phyloP scores from a whole-genome alignment of 2,113 vertebrate genomes.

The Eolophus roseicapilla region DNA sequence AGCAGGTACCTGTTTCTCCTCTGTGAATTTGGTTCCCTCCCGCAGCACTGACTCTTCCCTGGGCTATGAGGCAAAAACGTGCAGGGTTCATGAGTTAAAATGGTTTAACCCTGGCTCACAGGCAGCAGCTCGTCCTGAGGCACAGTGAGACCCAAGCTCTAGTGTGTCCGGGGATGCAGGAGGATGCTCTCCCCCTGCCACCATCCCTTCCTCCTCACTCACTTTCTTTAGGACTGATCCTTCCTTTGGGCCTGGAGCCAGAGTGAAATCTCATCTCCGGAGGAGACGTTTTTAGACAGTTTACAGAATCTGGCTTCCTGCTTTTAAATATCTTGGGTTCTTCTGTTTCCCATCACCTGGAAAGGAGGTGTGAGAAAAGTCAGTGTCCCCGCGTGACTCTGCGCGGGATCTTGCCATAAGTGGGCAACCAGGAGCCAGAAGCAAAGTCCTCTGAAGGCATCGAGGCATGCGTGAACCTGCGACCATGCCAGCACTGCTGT shows the following conservation, averaged over 20 bases:
- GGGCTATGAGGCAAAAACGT: accelerated
- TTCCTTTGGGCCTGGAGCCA: background rate
- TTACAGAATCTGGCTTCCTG: conserved; percentile 55
- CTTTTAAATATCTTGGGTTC: background rate
- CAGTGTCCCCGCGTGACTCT: background rate
- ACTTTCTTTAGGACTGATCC: accelerated
- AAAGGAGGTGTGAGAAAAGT: background rate
- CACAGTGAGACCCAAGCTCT: accelerated
- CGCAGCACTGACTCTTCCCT: accelerated
- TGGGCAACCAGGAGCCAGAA: background rate
- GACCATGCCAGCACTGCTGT: background rate
- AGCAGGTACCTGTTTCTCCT: too few species aligned
- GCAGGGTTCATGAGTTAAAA: background rate
- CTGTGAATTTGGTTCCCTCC: background rate
- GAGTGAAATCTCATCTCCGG: conserved; percentile 8
- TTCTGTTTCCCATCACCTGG: conserved; percentile 45
- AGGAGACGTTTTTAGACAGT: conserved; percentile 18
- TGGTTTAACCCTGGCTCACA: accelerated
- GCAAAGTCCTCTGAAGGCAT: background rate
- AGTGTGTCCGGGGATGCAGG: background rate
- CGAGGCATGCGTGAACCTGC: background rate
- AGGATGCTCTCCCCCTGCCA: accelerated
- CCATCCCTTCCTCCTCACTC: background rate
- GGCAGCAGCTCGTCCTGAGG: background rate
- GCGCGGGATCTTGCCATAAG: background rate